Evolutionary conservation across 2,113 vertebrate species (phyloP).

Genomic region (Eulemur rufifrons): DNA sequence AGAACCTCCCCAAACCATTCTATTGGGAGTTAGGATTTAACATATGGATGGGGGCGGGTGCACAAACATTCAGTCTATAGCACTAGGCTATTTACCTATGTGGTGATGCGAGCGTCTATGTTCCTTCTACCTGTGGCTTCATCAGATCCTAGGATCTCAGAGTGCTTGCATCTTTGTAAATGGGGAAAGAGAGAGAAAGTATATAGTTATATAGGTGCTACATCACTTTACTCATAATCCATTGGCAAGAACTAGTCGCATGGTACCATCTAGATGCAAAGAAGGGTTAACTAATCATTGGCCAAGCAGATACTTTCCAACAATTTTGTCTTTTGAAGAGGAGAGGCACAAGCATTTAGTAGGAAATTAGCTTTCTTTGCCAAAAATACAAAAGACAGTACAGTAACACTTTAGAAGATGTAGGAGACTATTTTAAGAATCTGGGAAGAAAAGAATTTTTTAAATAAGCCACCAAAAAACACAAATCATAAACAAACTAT

Average conservation of each 20-base stretch:
- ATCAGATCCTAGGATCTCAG: neutral
- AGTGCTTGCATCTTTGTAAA: neutral
- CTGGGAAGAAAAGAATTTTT: neutral
- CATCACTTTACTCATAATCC: neutral
- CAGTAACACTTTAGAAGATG: neutral
- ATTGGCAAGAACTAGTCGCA: neutral
- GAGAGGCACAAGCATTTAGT: fast-evolving
- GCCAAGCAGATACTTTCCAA: neutral
- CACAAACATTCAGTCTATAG: neutral
- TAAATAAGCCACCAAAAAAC: neutral
- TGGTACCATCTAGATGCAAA: neutral
- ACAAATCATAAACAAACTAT: neutral
- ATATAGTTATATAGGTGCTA: neutral
- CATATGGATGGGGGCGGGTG: neutral
- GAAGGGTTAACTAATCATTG: neutral
- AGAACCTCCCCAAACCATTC: neutral
- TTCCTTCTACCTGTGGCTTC: neutral
- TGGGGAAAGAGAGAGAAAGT: neutral
- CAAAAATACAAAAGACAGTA: neutral
- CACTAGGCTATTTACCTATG: neutral
- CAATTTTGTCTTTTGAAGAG: neutral
- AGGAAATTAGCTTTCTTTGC: neutral
- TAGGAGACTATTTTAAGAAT: neutral
- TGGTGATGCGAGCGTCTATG: neutral
- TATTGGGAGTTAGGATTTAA: neutral